phyloP scores from a whole-genome alignment of 2,888 invertebrate genomes.

The Loripinus fragilis region DNA sequence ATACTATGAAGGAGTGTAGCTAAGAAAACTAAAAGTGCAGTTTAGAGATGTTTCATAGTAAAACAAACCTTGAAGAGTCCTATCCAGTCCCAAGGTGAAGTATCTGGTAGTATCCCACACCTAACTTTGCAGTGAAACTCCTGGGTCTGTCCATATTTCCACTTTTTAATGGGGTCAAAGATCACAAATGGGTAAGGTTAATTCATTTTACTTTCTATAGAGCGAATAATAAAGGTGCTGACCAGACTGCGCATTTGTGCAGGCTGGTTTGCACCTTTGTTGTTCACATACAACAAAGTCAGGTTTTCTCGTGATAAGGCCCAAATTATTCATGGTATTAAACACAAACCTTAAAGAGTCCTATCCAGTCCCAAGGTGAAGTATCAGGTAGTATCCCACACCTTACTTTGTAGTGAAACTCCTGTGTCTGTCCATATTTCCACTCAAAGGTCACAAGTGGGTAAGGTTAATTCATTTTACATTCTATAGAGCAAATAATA shows the following conservation, averaged over 20 bases:
- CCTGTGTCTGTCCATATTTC: conserved; percentile 63
- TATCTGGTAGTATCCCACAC: conserved; percentile 69
- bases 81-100: conserved; percentile 93
- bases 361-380: conserved; percentile 93
- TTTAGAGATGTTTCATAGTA: too few relatives aligned
- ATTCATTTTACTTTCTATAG: too few relatives aligned
- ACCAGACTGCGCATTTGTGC: too few relatives aligned
- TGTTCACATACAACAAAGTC: too few relatives aligned
- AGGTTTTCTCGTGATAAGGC: too few relatives aligned
- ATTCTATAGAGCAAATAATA: too few relatives aligned
- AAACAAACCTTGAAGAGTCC: conserved; percentile 89
- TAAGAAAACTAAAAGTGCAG: not conserved
- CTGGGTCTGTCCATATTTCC: conserved; percentile 64
- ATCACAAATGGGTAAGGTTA: conserved; percentile 60
- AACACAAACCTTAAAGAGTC: conserved; percentile 91
- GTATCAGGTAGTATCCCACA: conserved; percentile 80
- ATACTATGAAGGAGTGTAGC: conserved; percentile 62
- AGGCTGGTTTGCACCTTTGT: too few relatives aligned
- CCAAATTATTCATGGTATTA: too few relatives aligned
- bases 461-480: conserved; percentile 10
- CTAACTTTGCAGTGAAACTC: conserved; percentile 50
- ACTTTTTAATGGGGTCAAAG: conserved; percentile 51
- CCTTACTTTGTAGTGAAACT: conserved; percentile 51
- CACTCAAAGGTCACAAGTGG: conserved; percentile 64
- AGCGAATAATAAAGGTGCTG: not conserved